A percentile compares a stretch with the other conserved stretches of the same genome.
Conservation (phyloP, 2,888 invertebrate species). For the Caenorhabditis uteleia region DNA sequence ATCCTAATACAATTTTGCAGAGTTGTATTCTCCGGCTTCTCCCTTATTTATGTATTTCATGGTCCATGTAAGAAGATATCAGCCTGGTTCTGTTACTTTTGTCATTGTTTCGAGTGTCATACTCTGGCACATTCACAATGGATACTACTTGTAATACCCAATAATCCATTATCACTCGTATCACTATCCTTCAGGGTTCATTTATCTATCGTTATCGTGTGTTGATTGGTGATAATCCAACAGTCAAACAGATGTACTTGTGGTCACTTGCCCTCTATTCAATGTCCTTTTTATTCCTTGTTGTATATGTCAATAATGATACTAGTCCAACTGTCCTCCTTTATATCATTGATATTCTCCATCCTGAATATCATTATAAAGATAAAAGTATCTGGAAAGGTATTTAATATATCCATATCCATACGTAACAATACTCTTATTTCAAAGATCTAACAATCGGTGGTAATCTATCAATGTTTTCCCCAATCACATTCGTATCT, state of each 20-base stretch:
- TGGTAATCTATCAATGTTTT: conserved; percentile 24
- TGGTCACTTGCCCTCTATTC: conserved; percentile 13
- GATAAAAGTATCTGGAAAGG: conserved; percentile 28
- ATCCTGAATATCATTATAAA: conserved; percentile 28
- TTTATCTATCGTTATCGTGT: conserved; percentile 37
- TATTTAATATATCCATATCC: not conserved
- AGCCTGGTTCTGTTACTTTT: conserved; percentile 34
- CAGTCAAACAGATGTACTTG: conserved; percentile 8
- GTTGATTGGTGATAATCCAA: conserved; percentile 11
- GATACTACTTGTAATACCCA: conserved; percentile 26
- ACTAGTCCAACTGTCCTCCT: conserved; percentile 17
- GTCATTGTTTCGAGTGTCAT: conserved; percentile 40
- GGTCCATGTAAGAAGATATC: conserved; percentile 27
- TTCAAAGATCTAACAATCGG: conserved; percentile 14
- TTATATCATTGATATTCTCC: conserved; percentile 20
- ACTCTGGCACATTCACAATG: conserved; percentile 42
- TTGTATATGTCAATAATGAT: conserved; percentile 4
- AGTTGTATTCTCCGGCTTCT: conserved; percentile 34
- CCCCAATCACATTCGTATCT: conserved; percentile 10
- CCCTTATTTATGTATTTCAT: conserved; percentile 37
- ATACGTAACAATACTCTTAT: not conserved
- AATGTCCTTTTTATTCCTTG: conserved; percentile 19
- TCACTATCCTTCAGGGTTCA: conserved; percentile 6
- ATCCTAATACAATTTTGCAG: conserved; percentile 6
- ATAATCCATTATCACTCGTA: not conserved